Evolutionary conservation across 2,113 vertebrate species (phyloP).

Genomic region (Elephantulus edwardii): DNA sequence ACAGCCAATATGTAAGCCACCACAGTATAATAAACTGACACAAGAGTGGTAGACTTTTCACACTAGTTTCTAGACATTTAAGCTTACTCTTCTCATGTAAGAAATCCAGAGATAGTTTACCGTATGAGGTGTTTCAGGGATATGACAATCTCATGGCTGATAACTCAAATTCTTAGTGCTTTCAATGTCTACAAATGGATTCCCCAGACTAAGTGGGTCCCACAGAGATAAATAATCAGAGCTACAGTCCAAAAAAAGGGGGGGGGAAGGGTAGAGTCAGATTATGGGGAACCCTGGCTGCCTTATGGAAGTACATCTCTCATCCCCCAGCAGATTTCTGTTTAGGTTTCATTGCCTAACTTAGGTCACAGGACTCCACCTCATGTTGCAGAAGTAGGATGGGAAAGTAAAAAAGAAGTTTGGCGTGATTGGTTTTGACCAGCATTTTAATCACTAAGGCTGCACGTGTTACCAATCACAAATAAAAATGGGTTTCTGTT

Average conservation of each 20-base stretch:
- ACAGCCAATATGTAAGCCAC: no score
- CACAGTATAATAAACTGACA: no score
- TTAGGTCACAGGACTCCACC: neutral
- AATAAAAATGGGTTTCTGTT: conserved; percentile 44
- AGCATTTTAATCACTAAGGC: neutral
- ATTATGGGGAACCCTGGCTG: neutral
- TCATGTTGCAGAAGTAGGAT: neutral
- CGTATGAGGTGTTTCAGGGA: neutral
- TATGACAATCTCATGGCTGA: neutral
- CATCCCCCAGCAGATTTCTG: neutral
- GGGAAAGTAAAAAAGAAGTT: conserved; percentile 4
- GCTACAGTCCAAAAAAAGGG: no score
- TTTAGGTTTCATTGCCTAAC: neutral
- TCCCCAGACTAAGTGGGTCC: no score
- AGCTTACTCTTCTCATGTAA: neutral
- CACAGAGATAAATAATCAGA: no score
- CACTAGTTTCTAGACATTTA: neutral
- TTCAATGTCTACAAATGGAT: neutral
- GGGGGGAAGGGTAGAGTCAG: no score
- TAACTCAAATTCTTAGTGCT: neutral
- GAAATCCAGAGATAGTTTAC: neutral
- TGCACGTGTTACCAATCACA: neutral
- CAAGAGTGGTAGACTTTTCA: neutral
- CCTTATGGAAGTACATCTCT: neutral
- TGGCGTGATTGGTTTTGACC: neutral